Evolutionary conservation across 2,113 vertebrate species (phyloP).

Genomic region (Accipiter cooperii): DNA sequence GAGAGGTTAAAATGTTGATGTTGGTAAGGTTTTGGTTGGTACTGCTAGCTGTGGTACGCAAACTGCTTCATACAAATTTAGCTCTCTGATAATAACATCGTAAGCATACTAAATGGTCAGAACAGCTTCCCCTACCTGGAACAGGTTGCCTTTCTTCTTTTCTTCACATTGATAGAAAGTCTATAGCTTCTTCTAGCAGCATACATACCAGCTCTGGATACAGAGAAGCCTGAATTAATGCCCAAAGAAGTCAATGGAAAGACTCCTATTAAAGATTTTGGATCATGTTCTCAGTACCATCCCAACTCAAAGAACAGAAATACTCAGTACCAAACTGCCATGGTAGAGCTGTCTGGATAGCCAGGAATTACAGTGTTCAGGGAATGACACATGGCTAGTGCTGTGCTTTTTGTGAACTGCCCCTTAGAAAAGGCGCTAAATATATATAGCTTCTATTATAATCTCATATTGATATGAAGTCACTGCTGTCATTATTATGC

Average conservation of each 20-base stretch:
- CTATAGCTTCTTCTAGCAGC: background rate
- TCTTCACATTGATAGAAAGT: background rate
- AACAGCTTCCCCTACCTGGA: background rate
- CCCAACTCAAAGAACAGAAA: background rate
- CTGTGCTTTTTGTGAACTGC: background rate
- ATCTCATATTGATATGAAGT: constrained; percentile 39
- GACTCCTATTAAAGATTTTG: background rate
- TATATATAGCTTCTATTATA: background rate
- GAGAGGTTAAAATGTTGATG: background rate
- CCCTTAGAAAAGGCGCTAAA: background rate
- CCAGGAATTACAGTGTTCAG: background rate
- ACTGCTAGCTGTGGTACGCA: background rate
- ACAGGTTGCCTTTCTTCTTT: background rate
- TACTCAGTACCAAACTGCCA: background rate
- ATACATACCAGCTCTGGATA: background rate
- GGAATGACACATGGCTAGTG: background rate
- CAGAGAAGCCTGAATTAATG: background rate
- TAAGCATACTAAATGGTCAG: background rate
- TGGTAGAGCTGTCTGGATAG: background rate
- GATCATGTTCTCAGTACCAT: background rate
- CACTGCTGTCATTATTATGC: constrained; percentile 40
- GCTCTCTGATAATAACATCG: background rate
- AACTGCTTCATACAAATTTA: background rate
- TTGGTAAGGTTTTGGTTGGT: background rate
- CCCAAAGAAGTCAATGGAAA: background rate